Evolutionary conservation across 2,113 vertebrate genomes (phyloP).

Genomic region (Urocitellus parryii): DNA sequence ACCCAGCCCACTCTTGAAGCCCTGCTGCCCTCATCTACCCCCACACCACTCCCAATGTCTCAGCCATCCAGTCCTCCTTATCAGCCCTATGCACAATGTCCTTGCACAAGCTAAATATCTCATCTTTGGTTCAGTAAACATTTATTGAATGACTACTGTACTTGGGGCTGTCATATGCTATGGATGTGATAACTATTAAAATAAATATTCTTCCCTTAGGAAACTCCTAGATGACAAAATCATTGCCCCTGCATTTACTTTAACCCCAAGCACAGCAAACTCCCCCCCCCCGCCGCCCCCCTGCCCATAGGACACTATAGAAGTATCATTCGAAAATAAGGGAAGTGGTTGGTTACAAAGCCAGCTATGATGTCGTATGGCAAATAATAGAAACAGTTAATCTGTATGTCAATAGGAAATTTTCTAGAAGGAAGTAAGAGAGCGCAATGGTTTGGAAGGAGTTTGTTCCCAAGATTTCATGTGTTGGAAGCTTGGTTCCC

Average conservation of each 20-base stretch:
- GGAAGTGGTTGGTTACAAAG: background rate
- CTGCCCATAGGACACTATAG: background rate
- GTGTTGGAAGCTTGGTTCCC: background rate
- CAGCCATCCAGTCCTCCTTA: no score
- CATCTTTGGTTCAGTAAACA: background rate
- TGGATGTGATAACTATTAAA: background rate
- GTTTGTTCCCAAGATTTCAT: no score
- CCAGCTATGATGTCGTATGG: background rate
- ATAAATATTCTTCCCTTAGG: background rate
- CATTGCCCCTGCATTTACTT: background rate
- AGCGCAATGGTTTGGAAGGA: no score
- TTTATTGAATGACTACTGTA: background rate
- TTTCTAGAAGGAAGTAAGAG: background rate
- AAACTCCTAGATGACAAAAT: background rate
- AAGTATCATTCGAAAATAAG: background rate
- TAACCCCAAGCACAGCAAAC: background rate
- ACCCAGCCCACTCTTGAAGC: background rate
- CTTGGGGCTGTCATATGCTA: background rate
- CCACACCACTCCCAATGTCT: background rate
- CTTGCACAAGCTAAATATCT: background rate
- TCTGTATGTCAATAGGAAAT: background rate
- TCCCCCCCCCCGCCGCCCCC: no score
- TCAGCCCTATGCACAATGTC: background rate
- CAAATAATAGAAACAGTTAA: background rate
- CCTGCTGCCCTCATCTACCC: fast-evolving